phyloP scores from a whole-genome alignment of 1,140 invertebrate genomes.

The Papilio glaucus region DNA sequence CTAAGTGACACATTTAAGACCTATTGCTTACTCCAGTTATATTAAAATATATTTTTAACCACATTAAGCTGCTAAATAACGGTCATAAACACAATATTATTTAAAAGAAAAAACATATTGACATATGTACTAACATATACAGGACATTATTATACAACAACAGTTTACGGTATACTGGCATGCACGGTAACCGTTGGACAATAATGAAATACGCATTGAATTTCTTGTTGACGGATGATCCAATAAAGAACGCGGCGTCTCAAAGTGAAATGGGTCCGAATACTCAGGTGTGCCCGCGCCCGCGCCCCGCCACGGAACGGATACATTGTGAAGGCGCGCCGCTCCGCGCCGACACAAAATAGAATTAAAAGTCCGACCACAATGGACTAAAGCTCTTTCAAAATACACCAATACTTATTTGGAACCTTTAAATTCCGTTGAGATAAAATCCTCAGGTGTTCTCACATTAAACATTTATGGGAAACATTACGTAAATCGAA shows the following conservation, averaged over 20 bases:
- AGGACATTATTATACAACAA: not conserved
- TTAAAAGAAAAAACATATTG: not conserved
- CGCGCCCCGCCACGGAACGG: conserved; percentile 38
- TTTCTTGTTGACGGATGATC: conserved; percentile 62
- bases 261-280: conserved; percentile 74
- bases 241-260: conserved; percentile 70
- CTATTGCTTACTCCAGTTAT: no score
- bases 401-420: conserved; percentile 57
- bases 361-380: conserved; percentile 75
- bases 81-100: no score
- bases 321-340: conserved; percentile 68
- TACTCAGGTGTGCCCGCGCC: conserved; percentile 70
- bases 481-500: conserved; percentile 7
- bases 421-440: conserved; percentile 51
- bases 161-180: conserved; percentile 4
- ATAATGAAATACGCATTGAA: conserved; percentile 53
- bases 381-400: conserved; percentile 69
- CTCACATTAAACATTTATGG: conserved; percentile 26
- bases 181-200: conserved; percentile 24
- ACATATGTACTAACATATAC: not conserved
- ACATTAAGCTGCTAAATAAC: no score
- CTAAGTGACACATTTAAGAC: no score
- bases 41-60: no score
- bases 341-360: conserved; percentile 69
- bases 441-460: conserved; percentile 54